A percentile compares a stretch with the other conserved stretches of the same genome.
Evolutionary conservation across 1,140 invertebrate genomes (phyloP).

Genomic region (Bicyclus anynana): DNA sequence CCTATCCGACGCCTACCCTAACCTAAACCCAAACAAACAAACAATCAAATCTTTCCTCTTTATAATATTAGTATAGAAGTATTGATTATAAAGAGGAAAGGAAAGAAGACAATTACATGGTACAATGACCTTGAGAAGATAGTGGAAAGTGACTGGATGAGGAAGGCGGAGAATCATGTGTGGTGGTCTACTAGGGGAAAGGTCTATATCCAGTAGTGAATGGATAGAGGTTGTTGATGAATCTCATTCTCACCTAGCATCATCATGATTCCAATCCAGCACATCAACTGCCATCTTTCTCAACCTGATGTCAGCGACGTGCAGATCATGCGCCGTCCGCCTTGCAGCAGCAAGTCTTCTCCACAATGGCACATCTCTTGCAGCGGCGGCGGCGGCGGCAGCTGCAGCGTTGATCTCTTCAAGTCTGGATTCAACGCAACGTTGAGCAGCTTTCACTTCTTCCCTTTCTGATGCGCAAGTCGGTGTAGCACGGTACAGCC

Average conservation of each 20-base stretch:
- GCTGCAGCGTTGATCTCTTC: slow-evolving; percentile 97
- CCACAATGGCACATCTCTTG: slow-evolving; percentile 93
- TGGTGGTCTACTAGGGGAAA: no score
- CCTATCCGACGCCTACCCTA: no score
- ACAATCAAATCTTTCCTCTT: no score
- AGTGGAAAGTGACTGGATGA: no score
- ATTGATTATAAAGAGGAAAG: no score
- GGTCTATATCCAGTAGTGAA: no score
- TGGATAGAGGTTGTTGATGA: no score
- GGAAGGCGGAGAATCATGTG: no score
- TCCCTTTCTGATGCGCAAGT: slow-evolving; percentile 86
- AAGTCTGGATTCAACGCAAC: slow-evolving; percentile 94
- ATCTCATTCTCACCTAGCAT: slow-evolving; percentile 82
- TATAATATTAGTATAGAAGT: no score
- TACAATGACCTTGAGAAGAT: no score
- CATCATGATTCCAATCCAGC: slow-evolving; percentile 95
- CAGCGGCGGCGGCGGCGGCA: slow-evolving; percentile 88
- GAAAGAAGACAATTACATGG: no score
- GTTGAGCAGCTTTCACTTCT: slow-evolving; percentile 89
- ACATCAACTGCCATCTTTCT: slow-evolving; percentile 95
- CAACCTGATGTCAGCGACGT: slow-evolving; percentile 91
- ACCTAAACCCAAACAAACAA: no score
- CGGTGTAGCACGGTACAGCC: slow-evolving; percentile 94
- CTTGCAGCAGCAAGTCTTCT: slow-evolving; percentile 89
- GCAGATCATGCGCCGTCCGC: slow-evolving; percentile 85